Evolutionary conservation across 2,888 invertebrate genomes (phyloP), one percentile per base, ranked within the genome.

Genomic region (Luperina nickerlii): DNA sequence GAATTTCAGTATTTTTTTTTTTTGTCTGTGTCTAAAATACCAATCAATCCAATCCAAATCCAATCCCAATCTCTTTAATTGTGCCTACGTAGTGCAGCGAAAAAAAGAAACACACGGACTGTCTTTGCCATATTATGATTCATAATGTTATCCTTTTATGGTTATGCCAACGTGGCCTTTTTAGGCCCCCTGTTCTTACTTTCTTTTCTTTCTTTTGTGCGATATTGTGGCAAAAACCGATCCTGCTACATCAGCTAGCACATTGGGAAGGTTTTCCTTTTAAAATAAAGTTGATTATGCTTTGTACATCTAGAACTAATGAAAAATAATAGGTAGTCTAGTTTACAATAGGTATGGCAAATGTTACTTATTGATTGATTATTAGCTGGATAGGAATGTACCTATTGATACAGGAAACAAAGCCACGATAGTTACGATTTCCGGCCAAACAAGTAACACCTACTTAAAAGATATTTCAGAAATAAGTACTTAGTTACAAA

Each of bases 341-440:
- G n/a, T 27, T 54, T 27, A 24, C 24, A 48, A 51, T 76, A 60
- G 54, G 54, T 57, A 57, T 62, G 62, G 48, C 48, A 38, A 76
- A n/a, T 45, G 45, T 75, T 45, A 45, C n/a, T 51, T 15, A 48
- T 18, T 6, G 6, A 15, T 54, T 54, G 20, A 20, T 54, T 54
- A 54, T 54, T 7, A 54, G 51, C 51, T 54, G 45, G 9, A 27
- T 8, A 24, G 3, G 15, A 68, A 68, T 67, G 6, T 48, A n/a
- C n/a, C n/a, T n/a, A 68, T 4, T 24, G 6, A 45, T 20, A 20
- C 9, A 15, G 11, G 48, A 51, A 66, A 15, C n/a, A 5, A 38
- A 38, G 38, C n/a, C 70, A 57, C 15, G 5, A 32, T 15, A 32
- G 7, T 6, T 18, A 9, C 24, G 15, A 42, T 7, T n/a, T 42